A percentile compares a stretch with the other conserved stretches of the same genome.
phyloP scores from a whole-genome alignment of 2,113 vertebrate species.

The Hydrolagus affinis region DNA sequence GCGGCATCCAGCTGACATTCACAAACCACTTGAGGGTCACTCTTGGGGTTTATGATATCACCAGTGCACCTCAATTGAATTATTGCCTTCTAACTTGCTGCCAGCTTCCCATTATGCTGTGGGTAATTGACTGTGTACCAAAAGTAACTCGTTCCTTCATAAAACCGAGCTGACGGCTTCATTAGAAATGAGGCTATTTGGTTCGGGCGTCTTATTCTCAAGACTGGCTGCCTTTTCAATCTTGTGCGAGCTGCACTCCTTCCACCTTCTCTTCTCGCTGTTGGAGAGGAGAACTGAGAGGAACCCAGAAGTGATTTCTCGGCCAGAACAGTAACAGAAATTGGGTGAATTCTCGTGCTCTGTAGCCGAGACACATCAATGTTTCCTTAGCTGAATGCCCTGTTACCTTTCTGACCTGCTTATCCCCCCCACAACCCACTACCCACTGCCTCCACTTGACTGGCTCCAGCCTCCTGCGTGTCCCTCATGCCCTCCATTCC shows the following conservation, averaged over 20 bases:
- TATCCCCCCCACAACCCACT: too few species aligned
- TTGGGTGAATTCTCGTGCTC: neutral
- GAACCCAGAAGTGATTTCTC: too few species aligned
- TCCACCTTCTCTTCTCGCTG: too few species aligned
- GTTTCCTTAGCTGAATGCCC: too few species aligned
- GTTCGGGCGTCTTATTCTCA: neutral
- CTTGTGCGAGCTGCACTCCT: too few species aligned
- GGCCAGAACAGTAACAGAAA: too few species aligned
- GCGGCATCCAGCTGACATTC: neutral
- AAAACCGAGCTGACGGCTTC: neutral
- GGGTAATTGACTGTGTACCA: neutral
- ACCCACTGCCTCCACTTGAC: too few species aligned
- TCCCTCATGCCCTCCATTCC: too few species aligned
- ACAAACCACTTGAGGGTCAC: neutral
- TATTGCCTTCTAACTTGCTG: neutral
- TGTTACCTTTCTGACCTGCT: too few species aligned
- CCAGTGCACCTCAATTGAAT: neutral
- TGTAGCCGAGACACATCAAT: too few species aligned
- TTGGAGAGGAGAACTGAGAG: too few species aligned
- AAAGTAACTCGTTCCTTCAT: conserved; percentile 7
- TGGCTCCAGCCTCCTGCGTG: too few species aligned
- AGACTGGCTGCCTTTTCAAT: neutral
- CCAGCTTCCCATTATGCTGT: neutral
- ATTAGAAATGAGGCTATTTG: neutral
- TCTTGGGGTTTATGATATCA: neutral